Conservation (phyloP, 2,888 invertebrate genomes). For the Entomobrya multifasciata region DNA sequence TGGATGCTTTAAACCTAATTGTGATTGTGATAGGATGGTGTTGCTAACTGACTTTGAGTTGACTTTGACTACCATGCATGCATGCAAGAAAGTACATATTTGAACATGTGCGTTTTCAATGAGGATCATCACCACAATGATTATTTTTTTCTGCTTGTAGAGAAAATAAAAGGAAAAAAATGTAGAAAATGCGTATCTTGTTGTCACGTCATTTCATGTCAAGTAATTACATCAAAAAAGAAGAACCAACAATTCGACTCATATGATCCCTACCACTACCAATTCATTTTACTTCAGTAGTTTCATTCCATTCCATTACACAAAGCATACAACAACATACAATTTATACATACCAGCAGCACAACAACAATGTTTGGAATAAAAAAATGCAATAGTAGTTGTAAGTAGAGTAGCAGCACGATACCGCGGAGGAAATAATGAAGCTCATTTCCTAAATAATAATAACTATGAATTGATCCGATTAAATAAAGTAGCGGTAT, state of each 20-base stretch:
- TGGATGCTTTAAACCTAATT: neutral
- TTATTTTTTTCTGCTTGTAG: neutral
- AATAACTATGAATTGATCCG: constrained; percentile 65
- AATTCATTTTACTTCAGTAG: constrained; percentile 21
- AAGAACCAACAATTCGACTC: neutral
- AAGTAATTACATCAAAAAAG: neutral
- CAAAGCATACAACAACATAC: neutral
- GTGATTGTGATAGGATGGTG: neutral
- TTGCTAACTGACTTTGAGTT: neutral
- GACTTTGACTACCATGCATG: neutral
- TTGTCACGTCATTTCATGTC: constrained; percentile 47
- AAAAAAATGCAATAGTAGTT: neutral
- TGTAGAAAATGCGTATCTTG: constrained; percentile 31
- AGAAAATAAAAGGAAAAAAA: neutral
- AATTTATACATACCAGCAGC: neutral
- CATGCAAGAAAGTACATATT: neutral
- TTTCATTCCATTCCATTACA: neutral
- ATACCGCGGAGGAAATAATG: constrained; percentile 54
- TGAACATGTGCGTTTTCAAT: neutral
- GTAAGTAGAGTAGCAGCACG: constrained; percentile 22
- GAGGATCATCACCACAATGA: neutral
- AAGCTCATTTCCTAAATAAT: constrained; percentile 67
- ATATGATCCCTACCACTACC: too few relatives aligned
- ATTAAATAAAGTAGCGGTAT: constrained; percentile 63
- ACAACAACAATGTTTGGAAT: neutral